These are phyloP conservation scores for Mirounga angustirostris DNA, from an alignment of 2,113 vertebrate genomes.

Conservation along the genomic window DNA sequence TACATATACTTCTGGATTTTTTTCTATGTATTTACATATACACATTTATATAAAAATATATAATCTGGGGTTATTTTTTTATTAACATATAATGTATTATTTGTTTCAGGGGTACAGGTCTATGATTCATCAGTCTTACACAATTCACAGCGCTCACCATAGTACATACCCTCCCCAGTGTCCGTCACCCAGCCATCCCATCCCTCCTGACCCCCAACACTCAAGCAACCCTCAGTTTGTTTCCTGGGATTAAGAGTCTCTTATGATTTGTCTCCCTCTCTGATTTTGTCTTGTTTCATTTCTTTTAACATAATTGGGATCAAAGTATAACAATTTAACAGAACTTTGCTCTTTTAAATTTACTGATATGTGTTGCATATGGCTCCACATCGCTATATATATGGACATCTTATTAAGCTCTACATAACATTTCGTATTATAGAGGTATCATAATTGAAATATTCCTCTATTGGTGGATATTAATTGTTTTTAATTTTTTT, in stretches of 20 bases:
- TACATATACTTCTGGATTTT: background rate
- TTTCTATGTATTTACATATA: background rate
- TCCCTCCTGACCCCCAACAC: too few relatives aligned
- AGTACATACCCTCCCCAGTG: too few relatives aligned
- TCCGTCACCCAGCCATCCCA: too few relatives aligned
- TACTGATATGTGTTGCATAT: background rate
- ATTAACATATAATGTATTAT: too few relatives aligned
- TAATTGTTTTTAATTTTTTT: constrained; percentile 3
- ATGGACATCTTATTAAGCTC: background rate
- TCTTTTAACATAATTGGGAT: background rate
- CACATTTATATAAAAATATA: background rate
- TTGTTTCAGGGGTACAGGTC: background rate
- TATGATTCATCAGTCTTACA: too few relatives aligned
- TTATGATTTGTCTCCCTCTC: too few relatives aligned
- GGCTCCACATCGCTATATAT: background rate
- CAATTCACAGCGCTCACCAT: too few relatives aligned
- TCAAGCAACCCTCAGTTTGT: too few relatives aligned
- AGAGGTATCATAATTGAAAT: background rate
- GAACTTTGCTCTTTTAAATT: background rate
- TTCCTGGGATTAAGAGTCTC: too few relatives aligned
- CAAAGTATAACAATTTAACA: background rate
- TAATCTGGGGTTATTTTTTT: background rate
- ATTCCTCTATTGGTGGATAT: background rate
- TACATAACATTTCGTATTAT: background rate
- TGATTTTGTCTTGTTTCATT: too few relatives aligned